Base-by-base conservation (phyloP, 2,888 invertebrate genomes). In the Euclidia mi region DNA sequence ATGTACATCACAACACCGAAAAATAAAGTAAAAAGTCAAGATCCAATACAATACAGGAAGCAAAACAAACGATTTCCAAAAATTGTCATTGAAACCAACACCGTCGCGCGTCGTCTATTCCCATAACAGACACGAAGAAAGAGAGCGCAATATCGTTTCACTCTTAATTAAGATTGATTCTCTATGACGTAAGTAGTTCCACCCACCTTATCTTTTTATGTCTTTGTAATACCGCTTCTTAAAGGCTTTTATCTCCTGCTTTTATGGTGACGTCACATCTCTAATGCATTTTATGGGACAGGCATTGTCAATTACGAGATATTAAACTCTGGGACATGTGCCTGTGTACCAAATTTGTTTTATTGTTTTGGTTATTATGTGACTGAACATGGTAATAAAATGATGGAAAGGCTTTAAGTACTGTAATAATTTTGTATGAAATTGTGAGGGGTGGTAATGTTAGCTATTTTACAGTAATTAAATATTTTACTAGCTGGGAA, bases 151-250 rank as follows among this genome's bases (percentile, higher is more conserved):
- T 82, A 82, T 79, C 74, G 69, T 52, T 73, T 64, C 43, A 56
- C 51, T 47, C 68, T 64, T 66, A 77, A 78, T 79, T 75, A 79
- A 71, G 79, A 79, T 79, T 79, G 79, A 79, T 78, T 42, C 64
- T 44, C 41, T 18, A 37, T 12, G 6, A 29, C 44, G 45, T 34
- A 47, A 48, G 64, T 68, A 44, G 32, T 47, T 14, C 12, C 11
- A n/a, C n/a, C 12, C 9, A 15, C 12, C 11, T 11, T 40, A 35
- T 45, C n/a, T 49, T 51, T 28, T 49, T 53, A 42, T 25, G 18
- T 37, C 31, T 31, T 51, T 12, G 25, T 55, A 18, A 29, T 32
- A 43, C 20, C 34, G 25, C 50, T 34, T 56, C 52, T 38, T 10
- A 28, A 20, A 60, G 47, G 42, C 66, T 65, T 67, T 60, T 48